Evolutionary conservation across 1,140 invertebrate species (phyloP), one percentile per base, ranked within the genome.

Genomic region (Littorina saxatilis): DNA sequence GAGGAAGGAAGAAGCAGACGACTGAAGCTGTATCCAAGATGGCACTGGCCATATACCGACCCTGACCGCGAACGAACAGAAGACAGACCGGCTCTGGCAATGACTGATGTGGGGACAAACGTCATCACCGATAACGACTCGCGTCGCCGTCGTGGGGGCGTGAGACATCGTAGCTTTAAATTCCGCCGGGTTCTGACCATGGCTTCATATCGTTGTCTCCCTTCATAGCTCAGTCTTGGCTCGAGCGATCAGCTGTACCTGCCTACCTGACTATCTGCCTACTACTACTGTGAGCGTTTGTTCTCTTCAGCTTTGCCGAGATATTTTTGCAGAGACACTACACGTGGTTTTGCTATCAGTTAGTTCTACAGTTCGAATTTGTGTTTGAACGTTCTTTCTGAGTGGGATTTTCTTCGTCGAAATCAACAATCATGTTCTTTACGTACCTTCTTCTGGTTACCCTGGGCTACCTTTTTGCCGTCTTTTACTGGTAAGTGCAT

Each of bases 401-500:
- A n/a, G n/a, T n/a, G n/a, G n/a, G n/a, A n/a, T n/a, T n/a, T n/a
- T n/a, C n/a, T n/a, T n/a, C n/a, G n/a, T n/a, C n/a, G n/a, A n/a
- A n/a, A 47, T 17, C 43, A 5, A 17, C 5, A 35, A 43, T 13
- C 32, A 78, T 78, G 76, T 78, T 78, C 39, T 78, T 78, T 0
- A 78, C 76, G 0, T 39, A 27, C 20, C 37, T 80, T n/a, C 72
- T 84, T 11, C 37, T 70, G 23, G 17, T 35, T 29, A 47, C 37
- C n/a, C 43, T 80, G 4, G 80, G 63, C n/a, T 77, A 79, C 39
- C 74, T 82, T 9, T 1, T 82, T 1, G 55, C 47, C 37, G 68
- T 80, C 52, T 84, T 84, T 47, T 82, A 80, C 43, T 79, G 83
- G 83, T 84, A 68, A 84, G 83, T 15, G 17, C 11, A 4, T 17